phyloP scores from a whole-genome alignment of 2,888 invertebrate species.

The Nezara viridula region DNA sequence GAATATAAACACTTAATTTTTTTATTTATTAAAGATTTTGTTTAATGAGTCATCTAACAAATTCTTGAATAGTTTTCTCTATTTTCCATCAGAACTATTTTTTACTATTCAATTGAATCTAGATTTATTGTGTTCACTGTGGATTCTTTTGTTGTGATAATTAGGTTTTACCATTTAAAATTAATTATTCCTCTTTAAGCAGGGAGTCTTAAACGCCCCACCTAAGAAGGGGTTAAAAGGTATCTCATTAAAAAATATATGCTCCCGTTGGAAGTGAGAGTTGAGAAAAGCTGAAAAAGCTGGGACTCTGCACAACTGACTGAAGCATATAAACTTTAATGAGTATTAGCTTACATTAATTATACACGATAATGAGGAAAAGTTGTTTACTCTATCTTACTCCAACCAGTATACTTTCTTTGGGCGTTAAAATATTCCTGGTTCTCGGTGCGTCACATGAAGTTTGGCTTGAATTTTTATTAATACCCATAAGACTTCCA shows the following conservation, averaged over 20 bases:
- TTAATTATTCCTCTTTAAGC: background rate
- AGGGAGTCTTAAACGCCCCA: background rate
- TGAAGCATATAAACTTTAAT: conserved; percentile 34
- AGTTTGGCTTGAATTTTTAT: background rate
- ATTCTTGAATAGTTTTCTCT: too few relatives aligned
- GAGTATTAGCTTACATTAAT: conserved; percentile 25
- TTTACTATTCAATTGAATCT: too few relatives aligned
- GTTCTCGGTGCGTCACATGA: background rate
- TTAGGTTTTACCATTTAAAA: background rate
- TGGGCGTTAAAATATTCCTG: background rate
- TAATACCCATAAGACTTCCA: background rate
- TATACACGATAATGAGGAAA: conserved; percentile 4
- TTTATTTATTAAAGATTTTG: too few relatives aligned
- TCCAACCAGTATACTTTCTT: background rate
- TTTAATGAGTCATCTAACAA: too few relatives aligned
- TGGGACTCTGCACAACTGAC: background rate
- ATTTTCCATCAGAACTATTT: too few relatives aligned
- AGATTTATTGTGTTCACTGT: too few relatives aligned
- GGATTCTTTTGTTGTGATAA: too few relatives aligned
- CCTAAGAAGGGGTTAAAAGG: background rate
- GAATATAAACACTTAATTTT: too few relatives aligned
- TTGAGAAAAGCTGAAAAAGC: background rate
- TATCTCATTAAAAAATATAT: conserved; percentile 12
- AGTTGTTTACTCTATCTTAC: conserved; percentile 9
- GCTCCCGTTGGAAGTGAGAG: background rate